phyloP scores from a whole-genome alignment of 2,797 vertebrate genomes.

The Scyliorhinus canicula region DNA sequence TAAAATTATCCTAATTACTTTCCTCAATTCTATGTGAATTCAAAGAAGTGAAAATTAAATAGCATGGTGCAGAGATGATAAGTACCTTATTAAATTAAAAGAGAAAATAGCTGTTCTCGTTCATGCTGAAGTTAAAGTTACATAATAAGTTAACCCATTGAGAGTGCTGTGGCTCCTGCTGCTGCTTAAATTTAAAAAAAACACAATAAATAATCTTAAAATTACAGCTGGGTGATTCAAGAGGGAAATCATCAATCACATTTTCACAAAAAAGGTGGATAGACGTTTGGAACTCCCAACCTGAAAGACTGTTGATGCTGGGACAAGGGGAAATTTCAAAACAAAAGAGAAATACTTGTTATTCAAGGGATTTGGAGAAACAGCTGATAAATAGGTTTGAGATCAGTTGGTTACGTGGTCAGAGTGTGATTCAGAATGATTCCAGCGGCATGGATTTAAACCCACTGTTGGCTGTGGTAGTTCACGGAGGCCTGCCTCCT shows the following conservation, averaged over 20 bases:
- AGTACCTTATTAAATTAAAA: slow-evolving; percentile 5
- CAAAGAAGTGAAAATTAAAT: not conserved
- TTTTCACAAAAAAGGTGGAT: not conserved
- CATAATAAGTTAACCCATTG: not conserved
- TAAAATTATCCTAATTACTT: slow-evolving; percentile 9
- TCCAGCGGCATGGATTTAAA: too few species aligned
- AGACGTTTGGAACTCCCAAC: too few species aligned
- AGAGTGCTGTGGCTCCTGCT: not conserved
- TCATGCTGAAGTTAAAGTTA: not conserved
- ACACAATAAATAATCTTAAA: not conserved
- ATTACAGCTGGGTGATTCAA: not conserved
- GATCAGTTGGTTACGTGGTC: too few species aligned
- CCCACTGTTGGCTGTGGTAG: too few species aligned
- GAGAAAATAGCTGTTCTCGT: not conserved
- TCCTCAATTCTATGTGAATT: slow-evolving; percentile 9
- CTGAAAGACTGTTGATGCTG: too few species aligned
- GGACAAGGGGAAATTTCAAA: too few species aligned
- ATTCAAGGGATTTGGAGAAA: too few species aligned
- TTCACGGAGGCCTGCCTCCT: too few species aligned
- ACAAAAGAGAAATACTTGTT: too few species aligned
- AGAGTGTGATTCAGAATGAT: too few species aligned
- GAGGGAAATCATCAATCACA: not conserved
- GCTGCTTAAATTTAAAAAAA: not conserved
- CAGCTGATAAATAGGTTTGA: too few species aligned
- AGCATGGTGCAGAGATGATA: not conserved